A percentile compares a stretch with the other conserved stretches of the same genome.
Evolutionary conservation across 37 sponge, comb jelly and placozoan species (phyloP).

Genomic region (Ianthella basta): DNA sequence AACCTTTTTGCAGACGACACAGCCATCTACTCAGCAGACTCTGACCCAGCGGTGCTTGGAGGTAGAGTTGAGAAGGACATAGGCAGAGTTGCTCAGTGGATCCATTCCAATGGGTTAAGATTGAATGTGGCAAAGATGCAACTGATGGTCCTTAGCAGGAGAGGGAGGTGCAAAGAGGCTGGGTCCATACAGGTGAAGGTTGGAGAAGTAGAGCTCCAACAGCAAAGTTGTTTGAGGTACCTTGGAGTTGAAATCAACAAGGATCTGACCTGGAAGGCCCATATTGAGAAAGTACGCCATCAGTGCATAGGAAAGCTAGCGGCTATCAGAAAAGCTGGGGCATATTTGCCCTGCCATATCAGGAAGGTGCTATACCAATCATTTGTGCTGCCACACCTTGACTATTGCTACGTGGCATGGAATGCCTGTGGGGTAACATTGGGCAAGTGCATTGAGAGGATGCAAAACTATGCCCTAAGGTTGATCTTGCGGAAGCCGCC

Average conservation of each 20-base stretch:
- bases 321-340: background rate
- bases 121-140: slow-evolving; percentile 16
- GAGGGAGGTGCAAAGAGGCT: background rate
- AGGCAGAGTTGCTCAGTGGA: background rate
- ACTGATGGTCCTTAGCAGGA: slow-evolving; percentile 7
- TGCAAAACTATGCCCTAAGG: slow-evolving; percentile 17
- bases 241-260: background rate
- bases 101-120: background rate
- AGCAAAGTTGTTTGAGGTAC: background rate
- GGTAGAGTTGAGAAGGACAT: background rate
- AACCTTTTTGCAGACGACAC: slow-evolving; percentile 46
- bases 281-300: background rate
- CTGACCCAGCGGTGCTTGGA: slow-evolving; percentile 1
- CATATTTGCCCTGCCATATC: background rate
- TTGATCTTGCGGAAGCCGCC: background rate
- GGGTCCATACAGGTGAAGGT: background rate
- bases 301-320: slow-evolving; percentile 7
- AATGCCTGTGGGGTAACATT: background rate
- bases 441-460: background rate
- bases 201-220: background rate
- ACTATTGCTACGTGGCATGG: slow-evolving; percentile 3
- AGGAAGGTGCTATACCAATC: background rate
- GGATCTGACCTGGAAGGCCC: slow-evolving; percentile 2
- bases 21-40: background rate
- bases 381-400: background rate